A percentile compares a stretch with the other conserved stretches of the same genome.
Conservation (phyloP, 2,888 invertebrate species). For the Dioctria linearis region DNA sequence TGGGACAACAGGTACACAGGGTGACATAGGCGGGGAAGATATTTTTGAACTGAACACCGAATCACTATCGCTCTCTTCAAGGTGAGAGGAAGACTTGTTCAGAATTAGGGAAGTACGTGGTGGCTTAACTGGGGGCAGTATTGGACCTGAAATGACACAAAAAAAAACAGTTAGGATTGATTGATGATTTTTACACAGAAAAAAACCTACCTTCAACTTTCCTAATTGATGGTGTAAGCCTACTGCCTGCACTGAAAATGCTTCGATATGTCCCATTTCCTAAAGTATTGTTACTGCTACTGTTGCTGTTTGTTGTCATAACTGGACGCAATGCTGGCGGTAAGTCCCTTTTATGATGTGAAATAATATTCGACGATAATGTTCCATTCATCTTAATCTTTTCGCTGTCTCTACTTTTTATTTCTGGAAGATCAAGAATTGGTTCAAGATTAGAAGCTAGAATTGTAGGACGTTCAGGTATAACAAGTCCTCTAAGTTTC, state of each 20-base stretch:
- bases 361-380: slow-evolving; percentile 63
- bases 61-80: slow-evolving; percentile 79
- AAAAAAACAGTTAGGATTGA: not conserved
- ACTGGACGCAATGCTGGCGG: slow-evolving; percentile 65
- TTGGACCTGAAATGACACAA: slow-evolving; percentile 44
- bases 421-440: slow-evolving; percentile 85
- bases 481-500: slow-evolving; percentile 89
- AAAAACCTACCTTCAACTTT: slow-evolving; percentile 53
- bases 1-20: slow-evolving; percentile 72
- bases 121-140: slow-evolving; percentile 67
- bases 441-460: slow-evolving; percentile 71
- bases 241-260: slow-evolving; percentile 58
- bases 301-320: slow-evolving; percentile 60
- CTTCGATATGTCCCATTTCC: slow-evolving; percentile 67
- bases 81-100: slow-evolving; percentile 60
- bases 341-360: slow-evolving; percentile 62
- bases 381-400: slow-evolving; percentile 71
- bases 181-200: slow-evolving; percentile 8
- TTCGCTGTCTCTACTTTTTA: slow-evolving; percentile 80
- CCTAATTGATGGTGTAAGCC: slow-evolving; percentile 16
- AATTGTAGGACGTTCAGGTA: slow-evolving; percentile 81
- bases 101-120: slow-evolving; percentile 68
- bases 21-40: slow-evolving; percentile 83
- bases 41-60: slow-evolving; percentile 90
- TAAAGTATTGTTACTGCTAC: slow-evolving; percentile 60